Conservation (phyloP, 2,888 invertebrate species). For the Eulithis prunata region DNA sequence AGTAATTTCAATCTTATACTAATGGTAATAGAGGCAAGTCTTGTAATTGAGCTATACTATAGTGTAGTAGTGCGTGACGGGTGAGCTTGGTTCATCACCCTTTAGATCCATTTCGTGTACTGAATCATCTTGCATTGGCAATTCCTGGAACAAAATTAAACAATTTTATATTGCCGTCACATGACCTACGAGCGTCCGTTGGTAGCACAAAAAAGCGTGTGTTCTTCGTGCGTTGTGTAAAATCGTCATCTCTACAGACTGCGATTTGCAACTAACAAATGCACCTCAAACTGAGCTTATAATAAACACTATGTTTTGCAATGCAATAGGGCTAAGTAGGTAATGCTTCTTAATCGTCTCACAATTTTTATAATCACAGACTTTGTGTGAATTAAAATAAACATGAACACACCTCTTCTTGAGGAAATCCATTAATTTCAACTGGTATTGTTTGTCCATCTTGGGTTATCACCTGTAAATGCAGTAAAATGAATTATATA, state of each 20-base stretch:
- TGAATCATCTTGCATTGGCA: conserved; percentile 12
- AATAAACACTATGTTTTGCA: too few species aligned
- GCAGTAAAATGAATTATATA: background rate
- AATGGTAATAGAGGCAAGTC: conserved; percentile 21
- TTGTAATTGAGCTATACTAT: conserved; percentile 49
- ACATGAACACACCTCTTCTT: conserved; percentile 45
- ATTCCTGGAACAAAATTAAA: conserved; percentile 21
- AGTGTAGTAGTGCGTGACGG: conserved; percentile 68
- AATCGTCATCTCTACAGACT: too few species aligned
- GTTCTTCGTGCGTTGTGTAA: too few species aligned
- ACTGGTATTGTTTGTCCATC: conserved; percentile 83
- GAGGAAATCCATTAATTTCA: conserved; percentile 70
- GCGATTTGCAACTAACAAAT: too few species aligned
- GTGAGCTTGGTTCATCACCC: conserved; percentile 47
- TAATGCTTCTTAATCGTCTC: too few species aligned
- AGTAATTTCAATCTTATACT: conserved; percentile 26
- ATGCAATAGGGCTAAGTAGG: too few species aligned
- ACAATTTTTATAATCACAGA: too few species aligned
- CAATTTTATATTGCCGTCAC: background rate
- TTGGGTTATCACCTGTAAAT: conserved; percentile 73
- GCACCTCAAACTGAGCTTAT: too few species aligned
- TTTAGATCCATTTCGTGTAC: conserved; percentile 33
- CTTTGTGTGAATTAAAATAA: too few species aligned
- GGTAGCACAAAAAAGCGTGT: too few species aligned
- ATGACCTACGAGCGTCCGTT: too few species aligned